Evolutionary conservation across 2,797 vertebrate species (phyloP).

Genomic region (Loriculus beryllinus): DNA sequence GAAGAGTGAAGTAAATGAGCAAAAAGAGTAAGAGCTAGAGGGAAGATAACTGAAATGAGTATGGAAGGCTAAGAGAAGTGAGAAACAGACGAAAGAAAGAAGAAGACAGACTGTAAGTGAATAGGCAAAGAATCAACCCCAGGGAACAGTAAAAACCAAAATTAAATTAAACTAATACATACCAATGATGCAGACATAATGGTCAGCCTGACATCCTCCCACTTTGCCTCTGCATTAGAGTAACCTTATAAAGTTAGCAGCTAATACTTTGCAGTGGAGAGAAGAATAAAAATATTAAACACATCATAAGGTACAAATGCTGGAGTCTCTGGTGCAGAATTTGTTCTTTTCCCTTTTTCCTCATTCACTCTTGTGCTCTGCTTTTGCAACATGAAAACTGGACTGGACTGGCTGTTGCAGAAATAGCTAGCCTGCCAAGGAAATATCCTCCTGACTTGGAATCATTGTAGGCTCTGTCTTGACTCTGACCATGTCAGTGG

Average conservation of each 20-base stretch:
- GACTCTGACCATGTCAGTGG: accelerated
- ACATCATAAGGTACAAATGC: background rate
- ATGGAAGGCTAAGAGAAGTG: background rate
- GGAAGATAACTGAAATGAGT: background rate
- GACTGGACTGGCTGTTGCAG: background rate
- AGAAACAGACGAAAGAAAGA: background rate
- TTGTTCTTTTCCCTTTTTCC: background rate
- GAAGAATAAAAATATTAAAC: background rate
- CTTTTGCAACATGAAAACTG: background rate
- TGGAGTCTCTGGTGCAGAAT: background rate
- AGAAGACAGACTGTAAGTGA: background rate
- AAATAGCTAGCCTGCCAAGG: background rate
- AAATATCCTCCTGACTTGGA: background rate
- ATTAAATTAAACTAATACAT: background rate
- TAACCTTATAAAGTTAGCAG: background rate
- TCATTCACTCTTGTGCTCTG: background rate
- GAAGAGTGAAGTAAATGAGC: background rate
- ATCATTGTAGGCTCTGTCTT: background rate
- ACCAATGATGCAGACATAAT: background rate
- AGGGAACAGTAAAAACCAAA: background rate
- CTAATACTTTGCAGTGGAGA: background rate
- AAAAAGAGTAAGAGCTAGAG: background rate
- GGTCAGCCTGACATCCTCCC: background rate
- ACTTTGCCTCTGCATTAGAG: background rate
- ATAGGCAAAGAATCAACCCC: background rate